Evolutionary conservation across 2,113 vertebrate genomes (phyloP).

Genomic region (Pangasianodon hypophthalmus): DNA sequence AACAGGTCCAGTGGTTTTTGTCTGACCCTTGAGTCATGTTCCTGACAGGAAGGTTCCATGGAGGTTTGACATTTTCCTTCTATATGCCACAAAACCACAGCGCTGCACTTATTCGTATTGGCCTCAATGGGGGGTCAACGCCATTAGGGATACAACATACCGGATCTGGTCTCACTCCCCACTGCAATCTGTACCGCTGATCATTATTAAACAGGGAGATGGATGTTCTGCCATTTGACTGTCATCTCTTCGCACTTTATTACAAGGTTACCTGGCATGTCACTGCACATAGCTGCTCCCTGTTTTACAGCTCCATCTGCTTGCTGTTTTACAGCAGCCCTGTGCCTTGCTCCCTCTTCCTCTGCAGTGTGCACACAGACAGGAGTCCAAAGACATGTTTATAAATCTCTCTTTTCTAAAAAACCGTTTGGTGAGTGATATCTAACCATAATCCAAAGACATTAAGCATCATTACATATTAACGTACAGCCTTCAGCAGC

Average conservation of each 20-base stretch:
- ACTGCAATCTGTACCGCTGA: slow-evolving; percentile 53
- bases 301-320: slow-evolving; percentile 56
- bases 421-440: slow-evolving; percentile 61
- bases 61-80: slow-evolving; percentile 49
- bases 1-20: slow-evolving; percentile 16
- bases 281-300: slow-evolving; percentile 55
- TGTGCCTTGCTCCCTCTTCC: slow-evolving; percentile 28
- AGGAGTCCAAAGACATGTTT: slow-evolving; percentile 37
- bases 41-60: slow-evolving; percentile 40
- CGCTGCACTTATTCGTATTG: slow-evolving; percentile 13
- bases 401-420: slow-evolving; percentile 40
- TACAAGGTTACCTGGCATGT: slow-evolving; percentile 66
- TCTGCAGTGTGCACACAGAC: background rate
- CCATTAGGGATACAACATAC: background rate
- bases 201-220: slow-evolving; percentile 58
- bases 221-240: slow-evolving; percentile 58
- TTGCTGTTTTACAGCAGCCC: slow-evolving; percentile 32
- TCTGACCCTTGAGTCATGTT: slow-evolving; percentile 40
- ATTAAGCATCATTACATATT: slow-evolving; percentile 67
- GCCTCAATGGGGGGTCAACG: slow-evolving; percentile 50
- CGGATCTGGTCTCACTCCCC: slow-evolving; percentile 28
- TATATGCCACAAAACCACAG: slow-evolving; percentile 39
- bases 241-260: slow-evolving; percentile 60
- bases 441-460: slow-evolving; percentile 55
- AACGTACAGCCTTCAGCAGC: slow-evolving; percentile 59